Conservation (phyloP, 53 echinoderm and acorn worm genomes). For the Paracentrotus lividus region DNA sequence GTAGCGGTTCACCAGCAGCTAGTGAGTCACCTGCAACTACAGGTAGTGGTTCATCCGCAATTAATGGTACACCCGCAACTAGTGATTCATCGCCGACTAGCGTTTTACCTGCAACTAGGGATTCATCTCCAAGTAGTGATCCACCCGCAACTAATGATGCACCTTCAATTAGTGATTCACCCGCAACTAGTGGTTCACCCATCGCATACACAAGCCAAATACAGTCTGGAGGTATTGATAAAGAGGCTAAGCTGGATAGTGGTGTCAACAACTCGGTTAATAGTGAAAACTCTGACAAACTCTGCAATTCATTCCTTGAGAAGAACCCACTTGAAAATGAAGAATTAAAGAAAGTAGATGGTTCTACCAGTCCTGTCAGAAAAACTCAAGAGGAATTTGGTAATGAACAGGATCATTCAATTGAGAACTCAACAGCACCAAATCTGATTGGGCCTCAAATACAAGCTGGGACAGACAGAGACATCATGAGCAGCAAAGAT, state of each 20-base stretch:
- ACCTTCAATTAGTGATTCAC: no score
- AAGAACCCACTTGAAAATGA: not conserved
- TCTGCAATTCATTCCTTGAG: not conserved
- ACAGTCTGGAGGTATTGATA: not conserved
- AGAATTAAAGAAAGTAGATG: no score
- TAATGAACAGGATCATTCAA: not conserved
- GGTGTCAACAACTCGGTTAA: not conserved
- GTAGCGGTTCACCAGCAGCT: no score
- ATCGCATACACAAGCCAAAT: not conserved
- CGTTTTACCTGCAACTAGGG: no score
- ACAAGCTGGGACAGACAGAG: not conserved
- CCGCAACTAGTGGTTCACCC: not conserved
- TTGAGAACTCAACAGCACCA: not conserved
- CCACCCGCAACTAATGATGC: no score
- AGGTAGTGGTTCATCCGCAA: no score
- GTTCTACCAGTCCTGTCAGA: not conserved
- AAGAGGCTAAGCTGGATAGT: not conserved
- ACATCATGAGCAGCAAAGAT: not conserved
- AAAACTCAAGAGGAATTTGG: not conserved
- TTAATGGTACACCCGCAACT: no score
- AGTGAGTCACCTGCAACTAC: no score
- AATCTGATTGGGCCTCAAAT: not conserved
- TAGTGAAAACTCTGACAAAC: slow-evolving; percentile 20
- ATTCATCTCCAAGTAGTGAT: no score
- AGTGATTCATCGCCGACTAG: no score